A percentile compares a stretch with the other conserved stretches of the same genome.
Evolutionary conservation across 2,797 vertebrate species (phyloP).

Genomic region (Danionella dracula): DNA sequence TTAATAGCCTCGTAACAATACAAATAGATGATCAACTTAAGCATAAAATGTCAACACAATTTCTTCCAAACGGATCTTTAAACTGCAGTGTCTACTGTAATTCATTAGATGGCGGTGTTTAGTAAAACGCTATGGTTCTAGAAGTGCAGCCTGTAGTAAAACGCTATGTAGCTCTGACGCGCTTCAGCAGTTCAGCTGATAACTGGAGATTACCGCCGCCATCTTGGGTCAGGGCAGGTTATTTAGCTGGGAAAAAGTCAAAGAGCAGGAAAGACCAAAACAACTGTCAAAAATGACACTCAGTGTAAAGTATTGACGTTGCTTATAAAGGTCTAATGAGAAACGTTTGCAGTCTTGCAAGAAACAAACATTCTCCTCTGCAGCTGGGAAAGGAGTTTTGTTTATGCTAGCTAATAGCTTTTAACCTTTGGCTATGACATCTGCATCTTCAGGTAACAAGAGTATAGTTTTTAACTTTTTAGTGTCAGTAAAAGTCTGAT

Average conservation of each 20-base stretch:
- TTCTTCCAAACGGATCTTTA: too few relatives aligned
- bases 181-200: neutral
- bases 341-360: neutral
- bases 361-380: conserved; percentile 14
- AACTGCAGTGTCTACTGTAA: too few relatives aligned
- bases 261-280: conserved; percentile 11
- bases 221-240: conserved; percentile 62
- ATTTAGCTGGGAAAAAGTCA: conserved; percentile 55
- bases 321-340: neutral
- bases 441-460: conserved; percentile 67
- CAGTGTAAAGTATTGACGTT: conserved; percentile 28
- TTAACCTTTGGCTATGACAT: conserved; percentile 61
- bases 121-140: too few relatives aligned
- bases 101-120: too few relatives aligned
- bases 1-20: too few relatives aligned
- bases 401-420: conserved; percentile 62
- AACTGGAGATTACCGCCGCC: conserved; percentile 52
- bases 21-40: too few relatives aligned
- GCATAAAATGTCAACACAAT: too few relatives aligned
- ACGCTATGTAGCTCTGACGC: conserved; percentile 16
- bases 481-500: too few relatives aligned
- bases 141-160: too few relatives aligned
- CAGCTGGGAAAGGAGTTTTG: conserved; percentile 55
- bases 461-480: neutral
- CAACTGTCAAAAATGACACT: neutral